Base-by-base conservation (phyloP, 2,113 vertebrate species). In the Ceratotherium simum region DNA sequence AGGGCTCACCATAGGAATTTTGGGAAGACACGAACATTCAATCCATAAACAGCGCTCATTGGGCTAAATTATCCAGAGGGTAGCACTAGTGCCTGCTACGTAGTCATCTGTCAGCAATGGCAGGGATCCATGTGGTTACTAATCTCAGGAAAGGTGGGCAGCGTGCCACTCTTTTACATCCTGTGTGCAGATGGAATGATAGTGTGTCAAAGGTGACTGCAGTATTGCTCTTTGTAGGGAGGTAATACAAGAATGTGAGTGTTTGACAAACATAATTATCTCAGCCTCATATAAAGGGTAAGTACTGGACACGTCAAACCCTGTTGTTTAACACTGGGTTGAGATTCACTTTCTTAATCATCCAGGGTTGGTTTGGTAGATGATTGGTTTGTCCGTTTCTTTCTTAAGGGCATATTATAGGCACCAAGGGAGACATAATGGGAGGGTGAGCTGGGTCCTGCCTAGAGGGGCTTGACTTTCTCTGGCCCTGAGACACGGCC, bases 381-480 rank as follows among this genome's bases (percentile, higher is more conserved):
- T 29, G 29, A 56, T 67, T 85, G 25, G 20, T 78, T 42, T 84
- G 93, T 17, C 20, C 20, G 7, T 87, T 96, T 89, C 39, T 90
- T 72, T 72, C 54, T 80, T 93, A 75, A 70, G 58, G 51, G 60
- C 25, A 10, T 46, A 42, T 62, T 31, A 18, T 80, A 39, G 78
- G 73, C 48, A 93, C 56, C 58, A 27, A 16, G 56, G 36, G 31
- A 85, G 91, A 67, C 64, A 91, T 10, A 18, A 4, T 54, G 54
- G 51, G 51, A 51, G 89, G 75, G 46, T 60, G 88, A 95, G 31
- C 67, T 93, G 83, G 58, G 23, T 72, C 90, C 48, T 93, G 84
- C 48, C 27, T 33, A 4, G 14, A 87, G 39, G 73, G 76, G 3
- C 75, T 54, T 70, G 46, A 51, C 70, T 88, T 16, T 54, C 54